Evolutionary conservation across 1,140 invertebrate species (phyloP).

Genomic region (Drosophila erecta): DNA sequence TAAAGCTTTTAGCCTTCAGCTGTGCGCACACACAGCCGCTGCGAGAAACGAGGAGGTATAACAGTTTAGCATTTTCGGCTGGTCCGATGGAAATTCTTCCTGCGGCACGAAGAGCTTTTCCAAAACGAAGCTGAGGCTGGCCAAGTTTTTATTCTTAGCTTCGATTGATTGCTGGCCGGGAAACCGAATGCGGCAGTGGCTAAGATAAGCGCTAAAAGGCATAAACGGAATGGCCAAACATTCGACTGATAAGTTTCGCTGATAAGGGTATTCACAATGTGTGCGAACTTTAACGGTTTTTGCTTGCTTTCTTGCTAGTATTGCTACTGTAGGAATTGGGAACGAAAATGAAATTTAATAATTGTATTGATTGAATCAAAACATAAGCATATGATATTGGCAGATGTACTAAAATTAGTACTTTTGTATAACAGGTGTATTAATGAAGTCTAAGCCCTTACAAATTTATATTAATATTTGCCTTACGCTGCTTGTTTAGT

Average conservation of each 20-base stretch:
- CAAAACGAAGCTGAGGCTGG: conserved; percentile 18
- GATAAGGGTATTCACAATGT: conserved; percentile 15
- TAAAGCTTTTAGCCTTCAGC: conserved; percentile 67
- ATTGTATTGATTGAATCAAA: background rate
- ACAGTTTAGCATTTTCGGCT: conserved; percentile 34
- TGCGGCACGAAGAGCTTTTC: conserved; percentile 26
- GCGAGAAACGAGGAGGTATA: conserved; percentile 39
- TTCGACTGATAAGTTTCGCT: conserved; percentile 27
- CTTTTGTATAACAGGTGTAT: too few relatives aligned
- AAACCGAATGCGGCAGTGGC: conserved; percentile 13
- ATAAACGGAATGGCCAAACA: conserved; percentile 13
- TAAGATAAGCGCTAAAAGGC: conserved; percentile 19
- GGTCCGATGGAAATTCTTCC: conserved; percentile 12
- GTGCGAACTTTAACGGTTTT: background rate
- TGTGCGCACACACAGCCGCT: conserved; percentile 49
- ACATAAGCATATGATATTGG: background rate
- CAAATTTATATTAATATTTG: too few relatives aligned
- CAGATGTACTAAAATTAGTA: background rate
- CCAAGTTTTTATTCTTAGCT: conserved; percentile 29
- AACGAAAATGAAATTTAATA: too few relatives aligned
- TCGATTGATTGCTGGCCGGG: conserved; percentile 24
- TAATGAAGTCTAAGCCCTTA: too few relatives aligned
- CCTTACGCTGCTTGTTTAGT: too few relatives aligned
- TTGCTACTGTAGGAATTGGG: background rate
- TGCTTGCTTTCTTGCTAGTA: background rate